phyloP scores from a whole-genome alignment of 2,888 invertebrate species.

The Dasypogon diadema region DNA sequence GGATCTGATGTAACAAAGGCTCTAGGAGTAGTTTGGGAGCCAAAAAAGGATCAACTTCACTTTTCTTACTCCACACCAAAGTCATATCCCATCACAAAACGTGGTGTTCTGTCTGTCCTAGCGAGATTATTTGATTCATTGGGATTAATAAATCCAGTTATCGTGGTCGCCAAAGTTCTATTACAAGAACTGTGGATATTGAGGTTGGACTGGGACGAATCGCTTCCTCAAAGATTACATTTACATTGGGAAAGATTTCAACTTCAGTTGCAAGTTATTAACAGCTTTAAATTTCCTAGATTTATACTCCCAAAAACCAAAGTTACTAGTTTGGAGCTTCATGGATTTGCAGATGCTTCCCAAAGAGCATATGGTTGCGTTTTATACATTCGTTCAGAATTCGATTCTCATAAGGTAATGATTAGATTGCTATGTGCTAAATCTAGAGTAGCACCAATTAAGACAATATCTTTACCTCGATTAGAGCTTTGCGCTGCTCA shows the following conservation, averaged over 20 bases:
- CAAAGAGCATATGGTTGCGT: background rate
- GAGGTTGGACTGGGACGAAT: conserved; percentile 58
- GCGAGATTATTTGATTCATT: conserved; percentile 58
- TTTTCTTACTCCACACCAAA: background rate
- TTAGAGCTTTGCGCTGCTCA: background rate
- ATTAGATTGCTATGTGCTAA: background rate
- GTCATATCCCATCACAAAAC: conserved; percentile 31
- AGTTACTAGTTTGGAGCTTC: too few relatives aligned
- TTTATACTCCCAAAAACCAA: background rate
- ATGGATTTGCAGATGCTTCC: background rate
- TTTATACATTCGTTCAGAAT: background rate
- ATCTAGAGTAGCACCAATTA: background rate
- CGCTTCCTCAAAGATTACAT: conserved; percentile 27
- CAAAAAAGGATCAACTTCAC: background rate
- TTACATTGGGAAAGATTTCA: conserved; percentile 22
- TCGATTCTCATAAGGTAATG: too few relatives aligned
- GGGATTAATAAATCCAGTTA: conserved; percentile 56
- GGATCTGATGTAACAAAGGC: background rate
- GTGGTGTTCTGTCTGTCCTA: conserved; percentile 34
- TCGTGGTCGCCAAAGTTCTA: conserved; percentile 58
- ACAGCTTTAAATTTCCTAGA: background rate
- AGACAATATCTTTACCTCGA: background rate
- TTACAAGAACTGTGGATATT: conserved; percentile 59
- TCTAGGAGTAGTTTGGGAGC: background rate
- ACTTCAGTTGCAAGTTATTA: background rate